Percentiles rank a stretch among this genome's conserved stretches.
Evolutionary conservation across 1,140 invertebrate species (phyloP).

Genomic region (Leguminivora glycinivorella): DNA sequence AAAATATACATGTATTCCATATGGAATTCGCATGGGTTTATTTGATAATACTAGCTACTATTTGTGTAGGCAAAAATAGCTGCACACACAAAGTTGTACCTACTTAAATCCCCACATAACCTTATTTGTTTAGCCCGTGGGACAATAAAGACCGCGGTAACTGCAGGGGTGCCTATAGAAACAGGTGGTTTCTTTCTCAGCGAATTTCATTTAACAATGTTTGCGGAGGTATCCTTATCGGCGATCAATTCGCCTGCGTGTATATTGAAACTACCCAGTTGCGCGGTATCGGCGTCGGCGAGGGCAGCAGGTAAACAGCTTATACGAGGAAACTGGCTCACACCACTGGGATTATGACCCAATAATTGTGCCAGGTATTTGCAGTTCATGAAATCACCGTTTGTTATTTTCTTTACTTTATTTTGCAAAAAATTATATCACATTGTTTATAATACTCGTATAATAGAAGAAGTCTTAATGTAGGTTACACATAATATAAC

Average conservation of each 20-base stretch:
- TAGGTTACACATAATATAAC: too few species aligned
- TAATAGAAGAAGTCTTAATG: too few species aligned
- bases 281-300: neutral
- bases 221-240: neutral
- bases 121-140: neutral
- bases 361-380: too few species aligned
- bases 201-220: neutral
- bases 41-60: neutral
- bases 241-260: neutral
- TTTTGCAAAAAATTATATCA: too few species aligned
- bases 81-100: neutral
- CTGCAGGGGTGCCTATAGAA: neutral
- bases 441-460: too few species aligned
- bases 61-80: neutral
- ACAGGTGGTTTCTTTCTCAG: neutral
- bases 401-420: too few species aligned
- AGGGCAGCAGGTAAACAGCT: neutral
- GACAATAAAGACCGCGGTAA: neutral
- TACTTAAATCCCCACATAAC: neutral
- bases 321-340: too few species aligned
- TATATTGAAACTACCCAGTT: neutral
- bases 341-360: too few species aligned
- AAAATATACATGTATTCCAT: too few species aligned
- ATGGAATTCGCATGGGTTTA: too few species aligned
- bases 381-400: too few species aligned